A percentile compares a stretch with the other conserved stretches of the same genome.
phyloP scores from a whole-genome alignment of 2,888 invertebrate species.

The Tholera decimalis region DNA sequence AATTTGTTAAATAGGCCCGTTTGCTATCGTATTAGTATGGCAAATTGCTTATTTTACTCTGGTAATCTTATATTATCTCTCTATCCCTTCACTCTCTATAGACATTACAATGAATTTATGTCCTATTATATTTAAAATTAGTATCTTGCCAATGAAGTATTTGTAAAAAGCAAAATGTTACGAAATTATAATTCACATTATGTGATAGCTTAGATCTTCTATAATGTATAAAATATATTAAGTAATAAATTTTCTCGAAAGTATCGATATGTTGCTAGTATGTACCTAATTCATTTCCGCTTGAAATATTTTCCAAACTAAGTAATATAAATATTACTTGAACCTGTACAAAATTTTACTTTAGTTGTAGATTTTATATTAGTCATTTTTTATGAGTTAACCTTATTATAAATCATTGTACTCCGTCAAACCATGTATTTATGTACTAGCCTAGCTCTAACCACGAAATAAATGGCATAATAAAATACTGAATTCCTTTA shows the following conservation, averaged over 20 bases:
- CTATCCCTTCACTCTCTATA: slow-evolving; percentile 89
- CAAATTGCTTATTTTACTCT: slow-evolving; percentile 83
- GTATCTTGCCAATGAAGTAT: slow-evolving; percentile 90
- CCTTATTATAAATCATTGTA: slow-evolving; percentile 82
- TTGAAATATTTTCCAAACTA: slow-evolving; percentile 65
- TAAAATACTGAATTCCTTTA: slow-evolving; percentile 63
- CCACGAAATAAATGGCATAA: slow-evolving; percentile 89
- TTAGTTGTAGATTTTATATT: slow-evolving; percentile 79
- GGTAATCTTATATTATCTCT: slow-evolving; percentile 83
- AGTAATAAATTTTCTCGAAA: slow-evolving; percentile 75
- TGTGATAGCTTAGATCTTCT: slow-evolving; percentile 90
- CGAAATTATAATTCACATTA: slow-evolving; percentile 82
- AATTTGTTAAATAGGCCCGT: slow-evolving; percentile 72
- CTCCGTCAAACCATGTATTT: slow-evolving; percentile 82
- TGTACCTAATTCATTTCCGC: slow-evolving; percentile 76
- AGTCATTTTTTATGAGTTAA: slow-evolving; percentile 85
- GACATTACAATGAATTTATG: slow-evolving; percentile 83
- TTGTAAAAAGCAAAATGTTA: slow-evolving; percentile 81
- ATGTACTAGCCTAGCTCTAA: slow-evolving; percentile 88
- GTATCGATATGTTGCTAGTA: slow-evolving; percentile 77
- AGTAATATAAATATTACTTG: slow-evolving; percentile 71
- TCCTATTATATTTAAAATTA: slow-evolving; percentile 77
- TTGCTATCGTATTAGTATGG: slow-evolving; percentile 89
- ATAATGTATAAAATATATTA: slow-evolving; percentile 78
- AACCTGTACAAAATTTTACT: slow-evolving; percentile 87